Base-by-base conservation (phyloP, 1,140 invertebrate genomes). In the Episyrphus balteatus region DNA sequence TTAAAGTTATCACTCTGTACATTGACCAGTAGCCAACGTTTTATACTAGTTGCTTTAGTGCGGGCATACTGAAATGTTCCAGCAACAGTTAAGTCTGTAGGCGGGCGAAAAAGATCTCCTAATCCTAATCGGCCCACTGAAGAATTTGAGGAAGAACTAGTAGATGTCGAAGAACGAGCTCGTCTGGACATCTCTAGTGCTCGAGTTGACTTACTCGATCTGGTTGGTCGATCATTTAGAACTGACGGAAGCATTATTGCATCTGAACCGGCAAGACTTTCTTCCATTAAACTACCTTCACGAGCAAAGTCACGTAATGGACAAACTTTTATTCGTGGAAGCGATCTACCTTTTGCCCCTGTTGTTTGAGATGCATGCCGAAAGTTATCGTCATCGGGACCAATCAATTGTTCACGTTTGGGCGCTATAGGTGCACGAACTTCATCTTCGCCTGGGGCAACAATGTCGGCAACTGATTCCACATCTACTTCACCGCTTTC, bases 1-100 rank as follows among this genome's bases (percentile, higher is more conserved):
- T 77, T 65, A 69, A 88, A 88, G 65, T 86, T 84, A 17, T 82
- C 74, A 69, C 87, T 78, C 65, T 89, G 86, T 5, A 89, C 73
- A 66, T 88, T 88, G 0, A 88, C 82, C 52, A 88, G 70, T 12
- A 88, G 54, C 86, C 86, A 88, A 48, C 77, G 77, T 50, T 82
- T 81, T 7, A 73, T 65, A 9, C 59, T 62, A 39, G 75, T 76
- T 11, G 80, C 82, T 32, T 69, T 64, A 44, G 83, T 78, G 37
- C 79, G 65, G 1, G 82, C 84, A 61, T 79, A 68, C 12, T 76
- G 70, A 55, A 86, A 80, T 21, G 79, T 73, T 17, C 84, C 84
- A 48, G 77, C 71, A 59, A 75, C 81, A 19, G 83, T 74, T 21
- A 88, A 72, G 58, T 88, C 82, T 47, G 81, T 74, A 2, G 85